Base-by-base conservation (phyloP, 2,888 invertebrate species). In the Dolichopus griseipennis region DNA sequence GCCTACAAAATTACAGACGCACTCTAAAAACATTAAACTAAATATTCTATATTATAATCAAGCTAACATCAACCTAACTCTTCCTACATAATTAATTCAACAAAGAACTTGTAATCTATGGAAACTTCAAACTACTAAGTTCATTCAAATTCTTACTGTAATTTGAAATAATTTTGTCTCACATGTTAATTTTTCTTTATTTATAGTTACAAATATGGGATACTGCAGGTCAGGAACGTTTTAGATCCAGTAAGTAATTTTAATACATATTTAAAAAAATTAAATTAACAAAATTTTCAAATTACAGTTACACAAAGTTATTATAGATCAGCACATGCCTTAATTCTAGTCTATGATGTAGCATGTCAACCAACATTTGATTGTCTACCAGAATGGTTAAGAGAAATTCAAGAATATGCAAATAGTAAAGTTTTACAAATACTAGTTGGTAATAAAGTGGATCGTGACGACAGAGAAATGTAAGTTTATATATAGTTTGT, bases 351-450 rank as follows among this genome's bases (percentile, higher is more conserved):
- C 67, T 98, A 97, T 79, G 98, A 98, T 83, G 95, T 97, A 78
- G 95, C 95, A 77, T 95, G 95, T 81, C 97, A 97, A 81, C 96
- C 97, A 15, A 96, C 97, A 7, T 98, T 97, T 79, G 97, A 98
- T 80, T 96, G 96, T 79, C 84, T 98, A 73, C 95, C 96, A 0
- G 96, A 97, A 79, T 98, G 97, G 97, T 84, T 98, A 67, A 84
- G 95, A 72, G 97, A 98, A 86, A 97, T 98, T 73, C 96, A 97
- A 79, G 95, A 96, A 80, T 97, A 97, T 83, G 97, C 97, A 67
- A 96, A 93, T 82, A 91, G 90, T 78, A 95, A 95, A 84, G 96
- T 96, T 70, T 85, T 97, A 71, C 88, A 94, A 83, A 93, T 95
- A 84, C 87, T 97, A 84, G 96, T 97, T 76, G 97, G 96, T 90